Percentiles rank a stretch among this genome's conserved stretches.
These are phyloP conservation scores for Darevskia mixta DNA, from an alignment of 2,797 vertebrate genomes.

Conservation along the genomic window DNA sequence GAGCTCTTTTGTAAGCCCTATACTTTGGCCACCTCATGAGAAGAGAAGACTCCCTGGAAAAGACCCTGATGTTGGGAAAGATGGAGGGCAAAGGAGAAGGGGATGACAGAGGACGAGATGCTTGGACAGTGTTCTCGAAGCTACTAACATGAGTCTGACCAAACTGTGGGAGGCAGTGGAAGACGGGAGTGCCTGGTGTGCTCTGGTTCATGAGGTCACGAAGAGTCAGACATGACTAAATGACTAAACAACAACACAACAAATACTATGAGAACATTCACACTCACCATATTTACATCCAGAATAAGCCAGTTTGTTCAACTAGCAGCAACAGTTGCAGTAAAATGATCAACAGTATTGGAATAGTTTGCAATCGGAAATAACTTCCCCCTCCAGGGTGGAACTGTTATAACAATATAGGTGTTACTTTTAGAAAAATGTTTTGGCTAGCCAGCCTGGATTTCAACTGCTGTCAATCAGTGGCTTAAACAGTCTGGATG, in stretches of 20 bases:
- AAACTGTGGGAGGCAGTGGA: too few relatives aligned
- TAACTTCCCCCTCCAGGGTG: not conserved
- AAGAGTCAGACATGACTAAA: too few relatives aligned
- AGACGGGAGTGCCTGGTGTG: too few relatives aligned
- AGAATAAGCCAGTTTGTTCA: not conserved
- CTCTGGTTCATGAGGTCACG: too few relatives aligned
- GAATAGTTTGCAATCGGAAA: constrained; percentile 13
- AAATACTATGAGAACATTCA: not conserved
- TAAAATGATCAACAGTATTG: not conserved
- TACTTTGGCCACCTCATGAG: too few relatives aligned
- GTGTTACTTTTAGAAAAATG: not conserved
- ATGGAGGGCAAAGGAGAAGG: too few relatives aligned
- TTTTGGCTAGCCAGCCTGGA: not conserved
- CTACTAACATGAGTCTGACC: too few relatives aligned
- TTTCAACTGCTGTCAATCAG: constrained; percentile 34
- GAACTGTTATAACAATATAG: not conserved
- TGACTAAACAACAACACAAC: too few relatives aligned
- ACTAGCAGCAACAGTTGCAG: not conserved
- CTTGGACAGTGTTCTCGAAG: too few relatives aligned
- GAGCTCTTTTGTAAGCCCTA: not conserved
- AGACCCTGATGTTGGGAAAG: too few relatives aligned
- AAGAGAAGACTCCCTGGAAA: too few relatives aligned
- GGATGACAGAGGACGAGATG: too few relatives aligned
- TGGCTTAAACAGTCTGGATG: constrained; percentile 46
- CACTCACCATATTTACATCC: not conserved